These are phyloP conservation scores for Plagiodera versicolora DNA, from an alignment of 2,888 invertebrate genomes.

Conservation along the genomic window DNA sequence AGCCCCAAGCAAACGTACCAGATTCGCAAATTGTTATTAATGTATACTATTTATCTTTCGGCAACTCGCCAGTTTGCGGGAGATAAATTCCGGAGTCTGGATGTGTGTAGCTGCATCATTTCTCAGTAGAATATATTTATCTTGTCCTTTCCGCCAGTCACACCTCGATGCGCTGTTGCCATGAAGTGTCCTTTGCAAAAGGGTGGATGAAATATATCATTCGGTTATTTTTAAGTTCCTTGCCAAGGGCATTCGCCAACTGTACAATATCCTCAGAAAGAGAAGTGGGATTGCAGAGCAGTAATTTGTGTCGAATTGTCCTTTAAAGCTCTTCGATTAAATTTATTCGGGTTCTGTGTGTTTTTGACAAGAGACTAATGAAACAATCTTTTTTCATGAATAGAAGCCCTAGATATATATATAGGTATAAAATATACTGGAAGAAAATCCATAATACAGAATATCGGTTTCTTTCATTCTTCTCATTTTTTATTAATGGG, in stretches of 20 bases:
- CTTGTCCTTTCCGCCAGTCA: neutral
- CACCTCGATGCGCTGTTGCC: neutral
- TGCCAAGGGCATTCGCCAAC: too few relatives aligned
- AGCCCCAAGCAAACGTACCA: neutral
- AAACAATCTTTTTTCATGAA: neutral
- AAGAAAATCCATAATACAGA: too few relatives aligned
- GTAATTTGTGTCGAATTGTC: neutral
- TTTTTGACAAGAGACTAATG: neutral
- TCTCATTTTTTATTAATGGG: too few relatives aligned
- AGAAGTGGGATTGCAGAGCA: too few relatives aligned
- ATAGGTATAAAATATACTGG: too few relatives aligned
- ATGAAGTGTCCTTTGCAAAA: neutral
- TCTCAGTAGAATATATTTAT: neutral
- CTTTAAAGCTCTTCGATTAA: neutral
- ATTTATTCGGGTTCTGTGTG: neutral
- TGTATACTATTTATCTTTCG: constrained; percentile 5
- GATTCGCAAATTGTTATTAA: constrained; percentile 17
- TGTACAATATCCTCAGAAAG: too few relatives aligned
- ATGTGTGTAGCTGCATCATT: neutral
- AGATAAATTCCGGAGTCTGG: neutral
- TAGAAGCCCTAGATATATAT: too few relatives aligned
- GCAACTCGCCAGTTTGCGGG: neutral
- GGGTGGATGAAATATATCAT: too few relatives aligned
- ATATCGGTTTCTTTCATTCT: too few relatives aligned
- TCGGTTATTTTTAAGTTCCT: too few relatives aligned